A percentile compares a stretch with the other conserved stretches of the same genome.
phyloP scores from a whole-genome alignment of 2,888 invertebrate species.

The Mantis religiosa region DNA sequence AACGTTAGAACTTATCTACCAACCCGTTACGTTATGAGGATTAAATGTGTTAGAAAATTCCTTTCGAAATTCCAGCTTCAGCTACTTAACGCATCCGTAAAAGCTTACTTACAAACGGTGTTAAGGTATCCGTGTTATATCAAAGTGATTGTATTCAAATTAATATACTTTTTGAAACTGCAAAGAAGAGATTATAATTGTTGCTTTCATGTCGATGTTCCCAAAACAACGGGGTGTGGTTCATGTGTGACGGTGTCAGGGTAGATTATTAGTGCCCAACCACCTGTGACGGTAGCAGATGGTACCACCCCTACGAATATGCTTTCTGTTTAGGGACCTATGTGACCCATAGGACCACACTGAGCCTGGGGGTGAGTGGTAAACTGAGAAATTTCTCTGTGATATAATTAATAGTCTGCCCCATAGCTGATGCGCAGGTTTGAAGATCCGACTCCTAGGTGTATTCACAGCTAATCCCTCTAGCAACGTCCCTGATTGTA shows the following conservation, averaged over 20 bases:
- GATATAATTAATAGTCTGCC: not conserved
- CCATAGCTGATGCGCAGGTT: not conserved
- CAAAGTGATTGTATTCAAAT: too few species aligned
- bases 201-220: too few species aligned
- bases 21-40: too few species aligned
- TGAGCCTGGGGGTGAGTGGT: not conserved
- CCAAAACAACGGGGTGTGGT: not conserved
- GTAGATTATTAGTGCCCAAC: conserved; percentile 20
- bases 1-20: too few species aligned
- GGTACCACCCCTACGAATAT: not conserved
- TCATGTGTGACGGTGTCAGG: not conserved
- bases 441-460: not conserved
- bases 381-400: not conserved
- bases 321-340: conserved; percentile 17
- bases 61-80: too few species aligned
- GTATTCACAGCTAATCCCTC: not conserved
- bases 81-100: too few species aligned
- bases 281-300: conserved; percentile 22
- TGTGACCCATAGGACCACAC: not conserved
- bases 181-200: too few species aligned
- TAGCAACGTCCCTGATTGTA: not conserved
- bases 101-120: too few species aligned
- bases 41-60: too few species aligned
- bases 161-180: too few species aligned
- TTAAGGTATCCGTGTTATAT: too few species aligned